Conservation (phyloP, 2,888 invertebrate species). For the Eupithecia subumbrata region DNA sequence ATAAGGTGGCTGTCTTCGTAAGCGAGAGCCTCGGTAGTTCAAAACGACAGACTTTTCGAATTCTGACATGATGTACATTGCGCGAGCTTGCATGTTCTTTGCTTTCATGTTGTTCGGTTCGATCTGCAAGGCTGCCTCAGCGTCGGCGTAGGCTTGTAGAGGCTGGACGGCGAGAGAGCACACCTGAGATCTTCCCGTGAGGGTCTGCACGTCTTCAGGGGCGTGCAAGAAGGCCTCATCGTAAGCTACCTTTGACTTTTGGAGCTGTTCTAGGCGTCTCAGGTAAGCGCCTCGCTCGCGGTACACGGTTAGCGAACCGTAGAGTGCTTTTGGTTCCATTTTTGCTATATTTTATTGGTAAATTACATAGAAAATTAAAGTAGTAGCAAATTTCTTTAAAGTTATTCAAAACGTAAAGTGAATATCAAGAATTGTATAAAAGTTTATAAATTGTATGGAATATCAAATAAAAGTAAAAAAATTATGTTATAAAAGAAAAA, state of each 20-base stretch:
- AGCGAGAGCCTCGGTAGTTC: constrained; percentile 69
- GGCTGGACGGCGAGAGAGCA: constrained; percentile 76
- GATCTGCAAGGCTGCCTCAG: constrained; percentile 72
- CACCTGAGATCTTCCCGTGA: constrained; percentile 74
- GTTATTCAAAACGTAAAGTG: neutral
- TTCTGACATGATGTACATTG: constrained; percentile 78
- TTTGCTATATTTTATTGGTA: neutral
- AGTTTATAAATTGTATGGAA: neutral
- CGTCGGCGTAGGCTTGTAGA: constrained; percentile 72
- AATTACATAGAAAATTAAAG: neutral
- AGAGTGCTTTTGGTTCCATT: constrained; percentile 77
- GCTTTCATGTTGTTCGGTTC: constrained; percentile 75
- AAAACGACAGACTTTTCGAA: constrained; percentile 77
- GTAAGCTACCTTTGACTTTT: constrained; percentile 74
- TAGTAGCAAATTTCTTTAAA: neutral
- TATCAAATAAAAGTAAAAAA: neutral
- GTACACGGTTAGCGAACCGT: constrained; percentile 73
- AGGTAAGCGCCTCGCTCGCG: constrained; percentile 75
- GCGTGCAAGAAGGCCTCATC: constrained; percentile 70
- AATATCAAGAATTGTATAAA: neutral
- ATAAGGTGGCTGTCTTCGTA: constrained; percentile 72
- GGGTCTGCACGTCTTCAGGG: constrained; percentile 69
- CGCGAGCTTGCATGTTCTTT: constrained; percentile 75
- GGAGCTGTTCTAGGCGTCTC: constrained; percentile 75
- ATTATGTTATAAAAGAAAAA: neutral